Evolutionary conservation across 2,113 vertebrate species (phyloP), one percentile per base, ranked within the genome.

Genomic region (Puma concolor): DNA sequence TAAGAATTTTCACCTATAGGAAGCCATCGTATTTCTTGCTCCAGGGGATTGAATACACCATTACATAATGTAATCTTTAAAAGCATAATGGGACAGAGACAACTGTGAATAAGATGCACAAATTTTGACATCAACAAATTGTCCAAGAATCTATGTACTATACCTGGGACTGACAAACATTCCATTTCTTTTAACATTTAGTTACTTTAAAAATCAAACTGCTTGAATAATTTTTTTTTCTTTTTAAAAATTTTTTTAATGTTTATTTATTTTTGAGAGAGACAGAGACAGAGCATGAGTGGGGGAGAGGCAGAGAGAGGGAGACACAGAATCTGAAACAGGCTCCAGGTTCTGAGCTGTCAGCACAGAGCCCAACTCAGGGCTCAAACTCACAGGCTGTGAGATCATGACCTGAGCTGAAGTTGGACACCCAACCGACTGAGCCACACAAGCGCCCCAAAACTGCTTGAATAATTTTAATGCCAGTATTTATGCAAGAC

Each of bases 51-150:
- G 97, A 97, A 95, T 92, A 52, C 31, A 48, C 31, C 94, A 80
- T 80, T 97, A 94, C 69, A 97, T 94, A 98, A 98, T 98, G 97
- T 52, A 97, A 98, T 97, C 95, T 98, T 97, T 96, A 95, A 97
- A 97, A 97, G 44, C 67, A 69, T 97, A 98, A 98, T 87, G 83
- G 90, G 57, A 81, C 52, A 94, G 74, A 97, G 92, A 92, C 72
- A 95, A 90, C 91, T 79, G n/a, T 92, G 95, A 97, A 94, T 95
- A 95, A 25, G 91, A 29, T 93, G 88, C 60, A 76, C 89, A 95
- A 92, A 94, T 97, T 94, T 91, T 97, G 95, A 98, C 95, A 97
- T 76, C 95, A 96, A 98, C 86, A 97, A 97, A 97, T 97, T 95
- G 81, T 72, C 66, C 95, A 88, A 88, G 60, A 86, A 80, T 64